A percentile compares a stretch with the other conserved stretches of the same genome.
Conservation (phyloP, 1,140 invertebrate species). For the Bicyclus anynana region DNA sequence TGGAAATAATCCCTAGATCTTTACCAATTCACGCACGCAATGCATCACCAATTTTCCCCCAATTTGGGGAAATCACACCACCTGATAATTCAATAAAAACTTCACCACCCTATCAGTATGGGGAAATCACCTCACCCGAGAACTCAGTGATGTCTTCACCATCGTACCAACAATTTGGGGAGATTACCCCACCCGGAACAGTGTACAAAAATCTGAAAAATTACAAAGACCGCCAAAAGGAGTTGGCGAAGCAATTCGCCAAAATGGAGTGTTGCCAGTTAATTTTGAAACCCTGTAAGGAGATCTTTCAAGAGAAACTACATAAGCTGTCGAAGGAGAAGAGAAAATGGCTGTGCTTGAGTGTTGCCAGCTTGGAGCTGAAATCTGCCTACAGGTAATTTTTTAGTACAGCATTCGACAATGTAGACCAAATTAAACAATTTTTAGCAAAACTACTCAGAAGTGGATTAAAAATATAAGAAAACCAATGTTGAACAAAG, state of each 20-base stretch:
- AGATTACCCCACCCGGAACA: neutral
- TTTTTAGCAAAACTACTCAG: too few relatives aligned
- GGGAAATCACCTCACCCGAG: too few relatives aligned
- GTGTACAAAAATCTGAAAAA: constrained; percentile 50
- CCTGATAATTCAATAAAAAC: too few relatives aligned
- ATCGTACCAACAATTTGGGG: neutral
- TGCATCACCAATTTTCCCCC: neutral
- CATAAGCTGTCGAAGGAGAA: constrained; percentile 37
- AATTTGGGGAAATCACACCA: too few relatives aligned
- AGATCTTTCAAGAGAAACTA: constrained; percentile 46
- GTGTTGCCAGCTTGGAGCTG: constrained; percentile 46
- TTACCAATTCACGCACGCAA: too few relatives aligned
- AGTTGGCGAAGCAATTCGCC: constrained; percentile 39
- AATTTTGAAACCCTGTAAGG: constrained; percentile 40
- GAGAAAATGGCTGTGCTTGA: constrained; percentile 38
- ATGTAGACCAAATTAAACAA: too few relatives aligned
- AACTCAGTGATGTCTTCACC: too few relatives aligned
- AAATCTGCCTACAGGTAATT: constrained; percentile 49
- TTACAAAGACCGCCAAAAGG: constrained; percentile 59
- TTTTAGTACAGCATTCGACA: neutral
- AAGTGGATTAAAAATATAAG: too few relatives aligned
- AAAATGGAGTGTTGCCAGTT: constrained; percentile 54
- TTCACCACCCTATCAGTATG: too few relatives aligned
- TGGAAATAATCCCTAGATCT: neutral
- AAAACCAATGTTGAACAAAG: too few relatives aligned